Evolutionary conservation across 2,797 vertebrate genomes (phyloP), one percentile per base, ranked within the genome.

Genomic region (Hippopotamyrus pictus): DNA sequence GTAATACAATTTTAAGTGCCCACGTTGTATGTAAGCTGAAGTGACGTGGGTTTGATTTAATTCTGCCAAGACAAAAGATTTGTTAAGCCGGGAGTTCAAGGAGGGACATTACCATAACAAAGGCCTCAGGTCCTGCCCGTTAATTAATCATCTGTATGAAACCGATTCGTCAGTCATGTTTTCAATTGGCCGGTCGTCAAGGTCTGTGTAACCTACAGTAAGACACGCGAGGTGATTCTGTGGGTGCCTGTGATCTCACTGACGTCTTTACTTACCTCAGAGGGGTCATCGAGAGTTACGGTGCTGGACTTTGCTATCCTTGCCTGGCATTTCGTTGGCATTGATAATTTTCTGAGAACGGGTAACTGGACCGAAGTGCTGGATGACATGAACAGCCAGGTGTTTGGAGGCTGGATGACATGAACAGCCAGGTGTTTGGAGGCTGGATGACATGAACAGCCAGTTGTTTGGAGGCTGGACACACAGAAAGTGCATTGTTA

Each of bases 81-180:
- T 86, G 29, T 54, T 19, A 86, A 29, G 25, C 85, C 83, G 12
- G 46, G 83, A 86, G 50, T 86, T 54, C 50, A 54, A 54, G 48
- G 83, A 51, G 12, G 12, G 0, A 50, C 48, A 86, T 86, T 54
- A 54, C 7, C 85, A 86, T 54, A 57, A 57, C 25, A 86, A 86
- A 57, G 51, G 12, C 85, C 84, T 54, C 51, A 57, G 25, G 29
- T 33, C 50, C 12, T 57, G 51, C 25, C 29, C 5, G 8, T 41
- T 86, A 86, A 86, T 86, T 37, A 50, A 51, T 82, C 76, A 82
- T 48, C 37, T 8, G 50, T 86, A 51, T 86, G 84, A 86, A 86
- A 33, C 22, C 12, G 84, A 25, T 29, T 86, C 19, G 50, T 86
- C 51, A 29, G 25, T 41, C 5, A 59, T 41, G 22, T 22, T 12